Percentiles rank a stretch among this genome's conserved stretches.
These are phyloP conservation scores for Flexamia atlantica DNA, from an alignment of 2,888 invertebrate genomes.

Conservation along the genomic window DNA sequence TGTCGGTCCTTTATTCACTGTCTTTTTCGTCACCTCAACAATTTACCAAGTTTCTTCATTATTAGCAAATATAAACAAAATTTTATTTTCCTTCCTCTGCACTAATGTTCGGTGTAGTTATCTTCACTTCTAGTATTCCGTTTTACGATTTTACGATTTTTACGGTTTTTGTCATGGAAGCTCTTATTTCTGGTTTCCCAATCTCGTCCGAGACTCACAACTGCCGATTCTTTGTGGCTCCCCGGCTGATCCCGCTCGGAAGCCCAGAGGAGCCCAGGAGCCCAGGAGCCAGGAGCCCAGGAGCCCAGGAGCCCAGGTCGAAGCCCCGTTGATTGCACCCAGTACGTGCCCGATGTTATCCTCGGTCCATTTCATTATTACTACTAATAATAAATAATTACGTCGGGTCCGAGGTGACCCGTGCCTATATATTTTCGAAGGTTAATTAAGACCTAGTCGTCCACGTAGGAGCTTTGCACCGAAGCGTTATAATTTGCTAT, in stretches of 20 bases:
- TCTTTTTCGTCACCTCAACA: too few species aligned
- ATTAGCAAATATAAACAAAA: too few species aligned
- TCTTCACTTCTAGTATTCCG: too few species aligned
- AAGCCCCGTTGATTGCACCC: constrained; percentile 30
- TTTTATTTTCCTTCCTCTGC: too few species aligned
- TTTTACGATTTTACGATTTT: too few species aligned
- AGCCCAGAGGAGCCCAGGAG: not conserved
- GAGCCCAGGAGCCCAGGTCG: constrained; percentile 10
- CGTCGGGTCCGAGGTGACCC: constrained; percentile 33
- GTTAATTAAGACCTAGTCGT: constrained; percentile 59
- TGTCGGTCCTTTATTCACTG: too few species aligned
- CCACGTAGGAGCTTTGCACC: constrained; percentile 41
- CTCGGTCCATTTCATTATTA: constrained; percentile 54
- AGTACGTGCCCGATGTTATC: constrained; percentile 36
- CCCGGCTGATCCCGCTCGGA: not conserved
- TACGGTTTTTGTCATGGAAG: too few species aligned
- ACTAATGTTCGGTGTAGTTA: too few species aligned
- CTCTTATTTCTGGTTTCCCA: too few species aligned
- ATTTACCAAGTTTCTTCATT: too few species aligned
- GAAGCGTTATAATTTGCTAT: constrained; percentile 44
- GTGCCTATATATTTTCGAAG: constrained; percentile 57
- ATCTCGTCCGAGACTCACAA: too few species aligned
- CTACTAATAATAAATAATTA: constrained; percentile 63
- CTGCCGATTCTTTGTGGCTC: too few species aligned
- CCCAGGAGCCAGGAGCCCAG: not conserved